phyloP scores from a whole-genome alignment of 2,888 invertebrate genomes.

The Lasioglossum figueresi region DNA sequence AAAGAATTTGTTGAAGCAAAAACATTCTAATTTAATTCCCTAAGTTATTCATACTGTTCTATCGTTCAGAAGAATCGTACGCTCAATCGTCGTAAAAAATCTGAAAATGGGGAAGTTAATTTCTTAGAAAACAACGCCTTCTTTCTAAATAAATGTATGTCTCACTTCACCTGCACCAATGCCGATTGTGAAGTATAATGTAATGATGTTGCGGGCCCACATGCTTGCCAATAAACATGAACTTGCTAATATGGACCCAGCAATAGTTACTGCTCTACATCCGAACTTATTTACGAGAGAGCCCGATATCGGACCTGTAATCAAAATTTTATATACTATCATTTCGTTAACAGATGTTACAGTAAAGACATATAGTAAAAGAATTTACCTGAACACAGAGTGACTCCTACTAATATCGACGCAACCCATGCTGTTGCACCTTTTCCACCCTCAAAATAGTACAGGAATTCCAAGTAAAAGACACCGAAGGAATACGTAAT shows the following conservation, averaged over 20 bases:
- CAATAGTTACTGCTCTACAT: conserved; percentile 95
- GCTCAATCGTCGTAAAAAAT: background rate
- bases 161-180: conserved; percentile 89
- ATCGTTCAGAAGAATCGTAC: background rate
- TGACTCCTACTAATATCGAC: conserved; percentile 97
- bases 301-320: conserved; percentile 96
- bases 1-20: background rate
- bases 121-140: background rate
- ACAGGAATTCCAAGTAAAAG: conserved; percentile 93
- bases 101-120: background rate
- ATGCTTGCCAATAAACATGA: conserved; percentile 92
- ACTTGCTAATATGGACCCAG: conserved; percentile 92
- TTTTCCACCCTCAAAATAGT: conserved; percentile 93
- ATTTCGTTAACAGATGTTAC: background rate
- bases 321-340: background rate
- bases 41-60: background rate
- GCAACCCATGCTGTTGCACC: conserved; percentile 96
- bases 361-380: background rate
- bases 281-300: conserved; percentile 98
- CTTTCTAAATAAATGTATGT: background rate
- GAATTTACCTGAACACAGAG: conserved; percentile 94
- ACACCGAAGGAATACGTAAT: conserved; percentile 99
- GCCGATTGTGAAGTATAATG: conserved; percentile 96
- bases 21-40: background rate
- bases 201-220: conserved; percentile 92